Conservation (phyloP, 2,888 invertebrate species). For the Psylliodes chrysocephalus region DNA sequence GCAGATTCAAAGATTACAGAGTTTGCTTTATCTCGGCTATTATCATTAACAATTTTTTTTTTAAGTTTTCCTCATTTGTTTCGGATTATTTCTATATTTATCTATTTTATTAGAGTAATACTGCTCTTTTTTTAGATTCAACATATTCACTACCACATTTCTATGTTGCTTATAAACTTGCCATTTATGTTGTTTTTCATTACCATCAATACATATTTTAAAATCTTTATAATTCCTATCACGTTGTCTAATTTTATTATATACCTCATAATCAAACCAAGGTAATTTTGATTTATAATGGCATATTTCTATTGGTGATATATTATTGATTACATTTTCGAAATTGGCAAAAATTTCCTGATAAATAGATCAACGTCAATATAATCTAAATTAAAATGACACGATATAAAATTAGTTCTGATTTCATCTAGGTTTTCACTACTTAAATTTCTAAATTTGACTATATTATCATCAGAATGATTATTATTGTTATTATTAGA, state of each 20-base stretch:
- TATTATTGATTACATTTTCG: slow-evolving; percentile 14
- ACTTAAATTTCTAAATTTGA: neutral
- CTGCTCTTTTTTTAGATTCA: slow-evolving; percentile 7
- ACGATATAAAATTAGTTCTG: neutral
- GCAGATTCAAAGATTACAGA: slow-evolving; percentile 20
- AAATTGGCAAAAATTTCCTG: slow-evolving; percentile 16
- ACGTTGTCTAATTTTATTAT: slow-evolving; percentile 15
- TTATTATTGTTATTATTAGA: neutral
- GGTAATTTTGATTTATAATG: slow-evolving; percentile 16
- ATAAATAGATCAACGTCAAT: neutral
- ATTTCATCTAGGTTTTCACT: neutral
- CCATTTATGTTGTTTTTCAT: slow-evolving; percentile 1
- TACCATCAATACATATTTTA: slow-evolving; percentile 10
- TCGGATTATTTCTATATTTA: slow-evolving; percentile 17
- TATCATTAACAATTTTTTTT: slow-evolving; percentile 18
- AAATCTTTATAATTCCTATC: slow-evolving; percentile 21
- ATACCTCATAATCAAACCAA: slow-evolving; percentile 5
- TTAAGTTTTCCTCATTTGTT: slow-evolving; percentile 19
- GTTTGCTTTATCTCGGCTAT: slow-evolving; percentile 2
- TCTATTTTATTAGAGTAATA: slow-evolving; percentile 8
- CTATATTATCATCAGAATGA: neutral
- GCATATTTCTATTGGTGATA: slow-evolving; percentile 20
- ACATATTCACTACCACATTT: neutral
- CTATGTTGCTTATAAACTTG: neutral
- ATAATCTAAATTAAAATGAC: slow-evolving; percentile 1